Base-by-base conservation (phyloP, 1,140 invertebrate genomes). In the Formica exsecta region DNA sequence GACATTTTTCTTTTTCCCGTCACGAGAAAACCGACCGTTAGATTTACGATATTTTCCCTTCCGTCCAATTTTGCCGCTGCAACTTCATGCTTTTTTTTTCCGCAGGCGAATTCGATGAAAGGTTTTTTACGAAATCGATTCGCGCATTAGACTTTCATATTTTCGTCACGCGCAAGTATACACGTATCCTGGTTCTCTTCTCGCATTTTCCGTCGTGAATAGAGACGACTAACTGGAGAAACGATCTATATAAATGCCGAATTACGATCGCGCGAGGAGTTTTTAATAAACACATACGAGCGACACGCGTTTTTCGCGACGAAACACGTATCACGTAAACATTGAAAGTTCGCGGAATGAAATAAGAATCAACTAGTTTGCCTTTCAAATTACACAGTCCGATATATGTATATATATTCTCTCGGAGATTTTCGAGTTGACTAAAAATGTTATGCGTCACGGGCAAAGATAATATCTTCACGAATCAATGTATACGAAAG, bases 131-230 rank as follows among this genome's bases (percentile, higher is more conserved):
- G n/a, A 38, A 41, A 83, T n/a, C 68, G 65, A 80, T 62, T 73
- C 81, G 41, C 54, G 64, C 62, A 87, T 87, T 87, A 87, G 86
- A 88, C 86, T 88, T 88, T 88, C 87, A 88, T 88, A 88, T 88
- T 87, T 73, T 59, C 87, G 71, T 54, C 77, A 73, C 79, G 79
- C 79, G 86, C 65, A 19, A 75, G 54, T 62, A 70, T 41, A 32
- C 32, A 32, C 32, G 32, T 32, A 4, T 59, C 19, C 51, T 48
- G 36, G 19, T 22, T 73, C 66, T 73, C 66, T 61, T 62, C 57
- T 16, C 25, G 25, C 38, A 54, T 22, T 83, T 83, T 36, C 44
- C 71, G 25, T 41, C 71, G 48, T 61, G 70, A 75, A 73, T 65
- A 83, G 59, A 41, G 25, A 66, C 36, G n/a, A 1, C 11, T 22